These are phyloP conservation scores for Blastobasis adustella DNA, from an alignment of 2,888 invertebrate species.

Conservation along the genomic window DNA sequence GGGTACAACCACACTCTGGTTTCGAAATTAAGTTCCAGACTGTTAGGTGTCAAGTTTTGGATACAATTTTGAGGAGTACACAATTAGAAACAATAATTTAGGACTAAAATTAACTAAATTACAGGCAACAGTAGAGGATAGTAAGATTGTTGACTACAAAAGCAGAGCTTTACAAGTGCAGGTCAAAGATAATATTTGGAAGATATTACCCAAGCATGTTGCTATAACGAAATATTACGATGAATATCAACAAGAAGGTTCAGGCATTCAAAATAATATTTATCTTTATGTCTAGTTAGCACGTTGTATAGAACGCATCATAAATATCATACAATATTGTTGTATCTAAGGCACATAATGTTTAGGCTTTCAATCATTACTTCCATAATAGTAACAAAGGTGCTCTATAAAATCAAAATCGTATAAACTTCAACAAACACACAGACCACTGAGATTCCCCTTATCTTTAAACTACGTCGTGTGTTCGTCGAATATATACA, in stretches of 20 bases:
- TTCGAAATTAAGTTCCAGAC: conserved; percentile 58
- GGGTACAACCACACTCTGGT: conserved; percentile 52
- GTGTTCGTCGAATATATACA: conserved; percentile 34
- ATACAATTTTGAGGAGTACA: conserved; percentile 3
- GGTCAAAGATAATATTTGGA: conserved; percentile 33
- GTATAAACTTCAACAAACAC: conserved; percentile 37
- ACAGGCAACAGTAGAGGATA: too few relatives aligned
- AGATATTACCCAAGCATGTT: conserved; percentile 50
- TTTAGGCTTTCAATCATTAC: conserved; percentile 74
- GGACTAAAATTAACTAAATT: too few relatives aligned
- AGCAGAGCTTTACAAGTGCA: conserved; percentile 15
- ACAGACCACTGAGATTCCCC: conserved; percentile 10
- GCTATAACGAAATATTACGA: conserved; percentile 59
- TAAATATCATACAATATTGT: conserved; percentile 76
- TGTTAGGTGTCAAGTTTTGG: conserved; percentile 41
- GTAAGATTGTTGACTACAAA: conserved; percentile 3
- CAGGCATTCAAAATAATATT: conserved; percentile 65
- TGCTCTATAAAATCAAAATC: conserved; percentile 52
- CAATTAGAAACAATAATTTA: too few relatives aligned
- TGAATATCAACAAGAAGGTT: conserved; percentile 43
- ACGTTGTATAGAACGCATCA: conserved; percentile 75
- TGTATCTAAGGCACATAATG: conserved; percentile 77
- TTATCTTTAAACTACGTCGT: conserved; percentile 14
- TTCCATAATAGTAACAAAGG: conserved; percentile 69
- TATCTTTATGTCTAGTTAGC: conserved; percentile 72